Evolutionary conservation across 2,888 invertebrate species (phyloP).

Genomic region (Drosophila kanekoi): DNA sequence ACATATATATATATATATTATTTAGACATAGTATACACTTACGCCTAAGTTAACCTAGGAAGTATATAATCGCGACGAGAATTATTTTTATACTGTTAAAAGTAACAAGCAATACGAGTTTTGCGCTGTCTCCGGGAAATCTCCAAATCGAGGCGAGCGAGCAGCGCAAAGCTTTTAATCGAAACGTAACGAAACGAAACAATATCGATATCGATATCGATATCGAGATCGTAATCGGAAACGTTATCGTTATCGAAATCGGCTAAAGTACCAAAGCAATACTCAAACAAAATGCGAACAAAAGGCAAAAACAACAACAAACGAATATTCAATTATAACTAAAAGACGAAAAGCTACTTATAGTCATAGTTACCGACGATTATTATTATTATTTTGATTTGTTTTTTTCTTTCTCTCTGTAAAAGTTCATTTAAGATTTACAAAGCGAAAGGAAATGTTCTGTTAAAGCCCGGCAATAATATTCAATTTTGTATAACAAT

Average conservation of each 20-base stretch:
- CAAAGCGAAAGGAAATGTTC: conserved; percentile 42
- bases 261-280: conserved; percentile 86
- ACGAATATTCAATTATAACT: conserved; percentile 60
- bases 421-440: conserved; percentile 37
- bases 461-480: conserved; percentile 75
- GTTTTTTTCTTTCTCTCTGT: too few species aligned
- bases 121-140: conserved; percentile 16
- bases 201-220: conserved; percentile 72
- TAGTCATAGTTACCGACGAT: conserved; percentile 57
- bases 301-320: conserved; percentile 33
- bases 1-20: conserved; percentile 45
- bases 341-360: conserved; percentile 45
- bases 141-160: too few species aligned
- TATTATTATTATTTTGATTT: conserved; percentile 53
- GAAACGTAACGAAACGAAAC: conserved; percentile 39
- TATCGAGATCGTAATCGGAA: conserved; percentile 41
- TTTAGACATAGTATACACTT: conserved; percentile 57
- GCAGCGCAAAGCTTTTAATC: conserved; percentile 54
- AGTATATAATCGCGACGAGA: conserved; percentile 71
- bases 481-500: conserved; percentile 79
- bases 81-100: conserved; percentile 80
- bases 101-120: conserved; percentile 26
- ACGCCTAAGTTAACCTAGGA: conserved; percentile 68
- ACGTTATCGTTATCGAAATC: conserved; percentile 67
- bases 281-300: conserved; percentile 74